Conservation (phyloP, 2,113 vertebrate genomes). For the Oncorhynchus gorbuscha region DNA sequence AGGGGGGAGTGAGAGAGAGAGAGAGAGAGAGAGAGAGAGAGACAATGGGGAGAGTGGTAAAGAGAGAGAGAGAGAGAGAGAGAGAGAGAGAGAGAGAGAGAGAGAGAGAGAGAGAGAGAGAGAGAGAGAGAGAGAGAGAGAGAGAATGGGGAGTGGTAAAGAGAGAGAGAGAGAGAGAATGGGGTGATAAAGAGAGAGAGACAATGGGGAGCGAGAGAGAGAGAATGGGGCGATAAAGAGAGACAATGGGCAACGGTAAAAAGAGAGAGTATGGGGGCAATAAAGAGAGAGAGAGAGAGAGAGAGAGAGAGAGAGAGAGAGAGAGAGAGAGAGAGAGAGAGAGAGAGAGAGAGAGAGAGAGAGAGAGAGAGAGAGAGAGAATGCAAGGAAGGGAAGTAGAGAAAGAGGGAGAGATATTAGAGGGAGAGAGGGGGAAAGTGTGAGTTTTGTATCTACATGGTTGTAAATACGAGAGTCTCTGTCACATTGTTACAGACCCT, state of each 20-base stretch:
- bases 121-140: not conserved
- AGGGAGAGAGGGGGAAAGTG: not conserved
- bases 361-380: too few relatives aligned
- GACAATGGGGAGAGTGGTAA: too few relatives aligned
- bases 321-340: not conserved
- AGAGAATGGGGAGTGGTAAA: too few relatives aligned
- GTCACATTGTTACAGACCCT: constrained; percentile 62
- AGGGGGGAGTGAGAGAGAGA: too few relatives aligned
- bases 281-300: not conserved
- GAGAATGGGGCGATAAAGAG: not conserved
- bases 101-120: not conserved
- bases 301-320: not conserved
- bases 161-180: too few relatives aligned
- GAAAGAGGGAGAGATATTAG: not conserved
- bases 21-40: not conserved
- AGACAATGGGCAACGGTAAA: too few relatives aligned
- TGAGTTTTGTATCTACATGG: constrained; percentile 34
- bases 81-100: too few relatives aligned
- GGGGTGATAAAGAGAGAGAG: too few relatives aligned
- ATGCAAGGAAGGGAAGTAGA: not conserved
- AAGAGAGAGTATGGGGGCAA: not conserved
- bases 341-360: too few relatives aligned
- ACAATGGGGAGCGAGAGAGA: constrained; percentile 11
- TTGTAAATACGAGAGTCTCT: constrained; percentile 58
- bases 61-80: too few relatives aligned